Evolutionary conservation across 2,113 vertebrate species (phyloP).

Genomic region (Dipodomys ordii): DNA sequence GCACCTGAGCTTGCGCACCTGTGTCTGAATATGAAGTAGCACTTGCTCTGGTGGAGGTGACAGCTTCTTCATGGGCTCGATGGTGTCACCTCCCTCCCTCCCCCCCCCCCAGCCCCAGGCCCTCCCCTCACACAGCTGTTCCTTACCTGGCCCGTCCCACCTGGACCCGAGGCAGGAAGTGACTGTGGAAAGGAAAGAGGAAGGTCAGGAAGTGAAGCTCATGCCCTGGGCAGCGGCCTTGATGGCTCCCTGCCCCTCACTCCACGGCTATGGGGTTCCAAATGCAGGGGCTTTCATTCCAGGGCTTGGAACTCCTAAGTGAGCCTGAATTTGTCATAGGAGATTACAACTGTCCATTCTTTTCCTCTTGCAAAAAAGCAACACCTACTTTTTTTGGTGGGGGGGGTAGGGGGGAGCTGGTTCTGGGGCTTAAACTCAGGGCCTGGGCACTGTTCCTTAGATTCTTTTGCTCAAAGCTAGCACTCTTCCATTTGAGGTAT

Average conservation of each 20-base stretch:
- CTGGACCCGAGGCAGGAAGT: accelerated
- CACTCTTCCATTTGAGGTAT: too few species aligned
- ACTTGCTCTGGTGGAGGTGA: background rate
- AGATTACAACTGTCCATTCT: background rate
- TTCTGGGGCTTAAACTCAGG: too few species aligned
- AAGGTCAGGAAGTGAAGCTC: conserved; percentile 16
- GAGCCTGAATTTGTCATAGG: background rate
- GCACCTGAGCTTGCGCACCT: background rate
- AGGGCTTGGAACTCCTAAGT: background rate
- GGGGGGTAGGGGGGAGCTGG: too few species aligned
- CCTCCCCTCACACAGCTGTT: background rate
- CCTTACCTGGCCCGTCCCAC: conserved; percentile 60
- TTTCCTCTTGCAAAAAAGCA: background rate
- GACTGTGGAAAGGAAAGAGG: conserved; percentile 68
- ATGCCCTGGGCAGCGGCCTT: background rate
- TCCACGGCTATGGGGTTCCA: background rate
- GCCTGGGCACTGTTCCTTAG: too few species aligned
- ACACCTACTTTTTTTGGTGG: too few species aligned
- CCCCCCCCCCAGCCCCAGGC: background rate
- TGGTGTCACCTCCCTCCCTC: background rate
- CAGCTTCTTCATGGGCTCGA: background rate
- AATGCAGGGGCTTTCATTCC: background rate
- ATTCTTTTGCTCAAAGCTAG: too few species aligned
- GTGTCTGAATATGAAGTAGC: background rate
- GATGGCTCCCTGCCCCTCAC: background rate